Evolutionary conservation across 2,888 invertebrate genomes (phyloP).

Genomic region (Drosophila algonquin): DNA sequence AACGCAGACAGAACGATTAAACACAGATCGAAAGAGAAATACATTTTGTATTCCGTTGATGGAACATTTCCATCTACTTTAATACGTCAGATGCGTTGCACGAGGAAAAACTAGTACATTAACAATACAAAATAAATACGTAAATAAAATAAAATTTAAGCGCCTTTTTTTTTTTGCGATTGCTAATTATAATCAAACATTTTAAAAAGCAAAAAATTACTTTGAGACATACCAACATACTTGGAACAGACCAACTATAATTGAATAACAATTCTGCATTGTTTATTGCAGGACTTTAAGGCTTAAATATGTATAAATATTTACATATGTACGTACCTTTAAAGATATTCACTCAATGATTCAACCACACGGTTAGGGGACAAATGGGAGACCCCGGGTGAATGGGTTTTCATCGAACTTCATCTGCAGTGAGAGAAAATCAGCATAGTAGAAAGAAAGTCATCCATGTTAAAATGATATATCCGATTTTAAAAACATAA

Average conservation of each 20-base stretch:
- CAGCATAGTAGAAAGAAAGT: no score
- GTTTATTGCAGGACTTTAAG: neutral
- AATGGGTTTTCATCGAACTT: no score
- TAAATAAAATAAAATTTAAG: neutral
- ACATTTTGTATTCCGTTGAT: neutral
- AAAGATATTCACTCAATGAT: no score
- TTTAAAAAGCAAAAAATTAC: neutral
- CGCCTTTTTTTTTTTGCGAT: neutral
- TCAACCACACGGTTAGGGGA: no score
- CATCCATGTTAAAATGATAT: no score
- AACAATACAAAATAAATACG: neutral
- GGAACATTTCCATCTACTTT: neutral
- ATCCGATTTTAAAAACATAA: no score
- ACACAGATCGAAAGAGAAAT: neutral
- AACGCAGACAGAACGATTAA: conserved; percentile 21
- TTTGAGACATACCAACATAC: neutral
- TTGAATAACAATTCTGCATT: neutral
- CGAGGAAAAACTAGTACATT: neutral
- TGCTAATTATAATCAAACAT: neutral
- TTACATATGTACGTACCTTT: neutral
- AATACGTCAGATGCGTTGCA: neutral
- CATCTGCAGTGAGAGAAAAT: no score
- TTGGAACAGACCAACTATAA: neutral
- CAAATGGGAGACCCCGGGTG: no score
- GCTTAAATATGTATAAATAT: neutral